A percentile compares a stretch with the other conserved stretches of the same genome.
phyloP scores from a whole-genome alignment of 2,797 vertebrate genomes.

The Novumbra hubbsi region DNA sequence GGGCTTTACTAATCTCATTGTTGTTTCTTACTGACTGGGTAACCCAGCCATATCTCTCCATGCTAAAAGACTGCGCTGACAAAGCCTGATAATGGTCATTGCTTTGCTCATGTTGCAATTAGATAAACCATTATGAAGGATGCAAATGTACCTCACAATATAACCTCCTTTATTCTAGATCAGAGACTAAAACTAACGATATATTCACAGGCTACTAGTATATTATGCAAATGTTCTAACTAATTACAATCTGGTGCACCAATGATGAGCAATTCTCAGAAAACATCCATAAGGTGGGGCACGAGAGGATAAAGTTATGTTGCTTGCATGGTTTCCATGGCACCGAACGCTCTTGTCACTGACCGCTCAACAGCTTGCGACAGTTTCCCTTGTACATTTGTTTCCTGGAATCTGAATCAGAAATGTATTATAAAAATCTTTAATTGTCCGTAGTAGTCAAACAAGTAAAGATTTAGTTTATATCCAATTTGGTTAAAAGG shows the following conservation, averaged over 20 bases:
- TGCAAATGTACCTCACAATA: not conserved
- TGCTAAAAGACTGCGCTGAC: slow-evolving; percentile 8
- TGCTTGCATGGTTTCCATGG: slow-evolving; percentile 22
- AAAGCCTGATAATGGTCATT: slow-evolving; percentile 43
- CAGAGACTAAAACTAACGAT: not conserved
- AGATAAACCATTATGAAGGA: not conserved
- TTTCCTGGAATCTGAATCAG: not conserved
- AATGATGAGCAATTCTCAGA: not conserved
- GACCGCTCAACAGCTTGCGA: slow-evolving; percentile 9
- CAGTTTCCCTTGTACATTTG: slow-evolving; percentile 11
- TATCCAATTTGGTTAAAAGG: not conserved
- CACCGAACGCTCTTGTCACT: slow-evolving; percentile 13
- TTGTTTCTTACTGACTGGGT: slow-evolving; percentile 46
- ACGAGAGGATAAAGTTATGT: not conserved
- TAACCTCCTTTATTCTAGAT: slow-evolving; percentile 41
- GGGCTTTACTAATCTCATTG: slow-evolving; percentile 36
- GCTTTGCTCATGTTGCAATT: slow-evolving; percentile 26
- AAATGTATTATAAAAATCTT: not conserved
- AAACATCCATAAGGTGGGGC: not conserved
- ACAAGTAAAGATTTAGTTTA: not conserved
- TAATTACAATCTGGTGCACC: not conserved
- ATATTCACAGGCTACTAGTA: not conserved
- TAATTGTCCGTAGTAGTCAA: not conserved
- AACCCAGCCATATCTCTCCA: not conserved
- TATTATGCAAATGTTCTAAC: not conserved